phyloP scores from a whole-genome alignment of 2,888 invertebrate species.

The Gortyna flavago region DNA sequence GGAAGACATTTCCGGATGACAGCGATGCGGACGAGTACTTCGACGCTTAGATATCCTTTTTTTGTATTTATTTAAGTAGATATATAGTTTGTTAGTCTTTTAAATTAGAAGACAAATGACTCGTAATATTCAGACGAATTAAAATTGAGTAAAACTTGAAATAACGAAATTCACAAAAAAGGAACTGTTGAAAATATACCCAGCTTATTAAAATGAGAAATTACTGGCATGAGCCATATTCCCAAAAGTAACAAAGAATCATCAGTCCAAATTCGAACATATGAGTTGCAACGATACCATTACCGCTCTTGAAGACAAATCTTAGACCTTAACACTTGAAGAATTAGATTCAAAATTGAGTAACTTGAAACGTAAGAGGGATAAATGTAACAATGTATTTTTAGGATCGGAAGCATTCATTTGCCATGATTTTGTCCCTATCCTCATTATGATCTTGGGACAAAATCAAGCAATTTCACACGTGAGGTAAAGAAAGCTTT shows the following conservation, averaged over 20 bases:
- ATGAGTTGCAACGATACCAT: conserved; percentile 41
- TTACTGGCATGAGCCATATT: conserved; percentile 64
- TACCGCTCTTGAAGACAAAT: neutral
- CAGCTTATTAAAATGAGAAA: conserved; percentile 58
- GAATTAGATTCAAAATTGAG: conserved; percentile 21
- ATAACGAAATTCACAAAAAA: too few species aligned
- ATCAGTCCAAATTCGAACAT: conserved; percentile 70
- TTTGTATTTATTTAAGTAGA: too few species aligned
- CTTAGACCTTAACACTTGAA: neutral
- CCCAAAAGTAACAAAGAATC: conserved; percentile 73
- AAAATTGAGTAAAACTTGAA: too few species aligned
- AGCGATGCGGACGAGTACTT: too few species aligned
- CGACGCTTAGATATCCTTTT: too few species aligned
- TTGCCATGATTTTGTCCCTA: conserved; percentile 75
- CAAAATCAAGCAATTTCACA: conserved; percentile 77
- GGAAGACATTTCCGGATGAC: too few species aligned
- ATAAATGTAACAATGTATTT: conserved; percentile 47
- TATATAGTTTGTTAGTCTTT: too few species aligned
- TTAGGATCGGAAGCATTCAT: conserved; percentile 71
- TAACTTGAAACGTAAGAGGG: neutral
- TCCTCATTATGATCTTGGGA: conserved; percentile 72
- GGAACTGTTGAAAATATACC: neutral
- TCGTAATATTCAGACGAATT: too few species aligned
- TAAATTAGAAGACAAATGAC: too few species aligned
- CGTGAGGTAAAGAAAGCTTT: conserved; percentile 48